Conservation (phyloP, 2,797 vertebrate species). For the Leucoraja ocellata region DNA sequence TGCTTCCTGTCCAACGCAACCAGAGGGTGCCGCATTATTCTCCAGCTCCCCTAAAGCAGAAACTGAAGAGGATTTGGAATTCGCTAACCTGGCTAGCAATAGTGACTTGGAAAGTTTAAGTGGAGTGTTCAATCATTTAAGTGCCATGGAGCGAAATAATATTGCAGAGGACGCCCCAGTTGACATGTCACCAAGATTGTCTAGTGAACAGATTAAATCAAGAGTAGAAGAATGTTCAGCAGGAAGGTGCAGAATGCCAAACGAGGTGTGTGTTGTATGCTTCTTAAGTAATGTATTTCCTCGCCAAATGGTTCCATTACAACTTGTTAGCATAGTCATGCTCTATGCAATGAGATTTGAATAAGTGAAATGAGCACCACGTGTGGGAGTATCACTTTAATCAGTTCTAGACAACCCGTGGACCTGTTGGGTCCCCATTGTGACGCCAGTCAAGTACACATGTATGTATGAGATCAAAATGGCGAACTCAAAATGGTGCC, state of each 20-base stretch:
- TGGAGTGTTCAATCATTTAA: constrained; percentile 57
- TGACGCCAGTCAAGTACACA: too few relatives aligned
- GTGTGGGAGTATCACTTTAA: neutral
- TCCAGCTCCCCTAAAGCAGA: constrained; percentile 68
- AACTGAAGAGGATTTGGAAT: constrained; percentile 47
- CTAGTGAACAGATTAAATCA: neutral
- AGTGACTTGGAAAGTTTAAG: constrained; percentile 56
- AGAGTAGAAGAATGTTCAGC: constrained; percentile 21
- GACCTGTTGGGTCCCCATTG: too few relatives aligned
- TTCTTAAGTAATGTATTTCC: neutral
- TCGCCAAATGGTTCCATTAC: neutral
- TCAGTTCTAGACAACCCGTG: neutral
- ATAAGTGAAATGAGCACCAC: neutral
- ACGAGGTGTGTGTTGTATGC: neutral
- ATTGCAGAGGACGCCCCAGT: neutral
- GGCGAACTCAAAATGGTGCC: too few relatives aligned
- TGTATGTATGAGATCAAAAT: too few relatives aligned
- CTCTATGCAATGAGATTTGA: neutral
- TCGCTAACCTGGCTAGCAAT: constrained; percentile 41
- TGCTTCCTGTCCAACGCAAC: constrained; percentile 43
- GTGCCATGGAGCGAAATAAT: neutral
- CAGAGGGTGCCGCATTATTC: constrained; percentile 59
- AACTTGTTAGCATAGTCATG: neutral
- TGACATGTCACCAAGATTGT: neutral
- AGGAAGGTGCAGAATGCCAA: neutral